phyloP scores from a whole-genome alignment of 64 coral and sea anemone genomes.

The Platygyra sinensis region DNA sequence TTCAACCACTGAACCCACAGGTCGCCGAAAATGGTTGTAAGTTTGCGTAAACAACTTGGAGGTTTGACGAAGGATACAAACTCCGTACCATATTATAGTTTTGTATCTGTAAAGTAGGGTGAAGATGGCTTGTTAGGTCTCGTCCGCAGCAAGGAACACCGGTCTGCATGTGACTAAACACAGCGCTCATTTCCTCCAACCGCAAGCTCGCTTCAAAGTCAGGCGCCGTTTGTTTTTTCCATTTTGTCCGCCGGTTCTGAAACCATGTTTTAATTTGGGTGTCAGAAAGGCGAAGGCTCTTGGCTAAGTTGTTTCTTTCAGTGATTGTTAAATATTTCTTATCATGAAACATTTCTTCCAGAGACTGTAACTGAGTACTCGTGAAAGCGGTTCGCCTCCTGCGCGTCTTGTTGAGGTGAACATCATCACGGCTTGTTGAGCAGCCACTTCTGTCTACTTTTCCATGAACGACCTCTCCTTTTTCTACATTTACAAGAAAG shows the following conservation, averaged over 20 bases:
- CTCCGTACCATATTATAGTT: conserved; percentile 38
- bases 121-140: conserved; percentile 20
- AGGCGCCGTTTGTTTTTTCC: conserved; percentile 88
- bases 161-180: conserved; percentile 47
- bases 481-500: neutral
- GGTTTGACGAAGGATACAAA: conserved; percentile 64
- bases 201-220: conserved; percentile 62
- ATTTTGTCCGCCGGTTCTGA: conserved; percentile 97
- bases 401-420: conserved; percentile 65
- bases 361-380: conserved; percentile 92
- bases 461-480: conserved; percentile 19
- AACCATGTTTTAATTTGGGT: conserved; percentile 99
- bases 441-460: neutral
- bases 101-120: conserved; percentile 32
- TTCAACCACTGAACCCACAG: neutral
- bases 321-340: conserved; percentile 97
- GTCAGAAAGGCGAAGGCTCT: conserved; percentile 82
- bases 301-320: conserved; percentile 89
- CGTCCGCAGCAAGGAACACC: conserved; percentile 28
- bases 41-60: conserved; percentile 66
- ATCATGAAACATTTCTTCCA: conserved; percentile 91
- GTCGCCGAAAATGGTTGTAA: conserved; percentile 21
- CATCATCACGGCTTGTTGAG: conserved; percentile 9
- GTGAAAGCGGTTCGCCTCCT: conserved; percentile 91
- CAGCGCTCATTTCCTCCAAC: conserved; percentile 46